These are phyloP conservation scores for Pelecanus crispus DNA, from an alignment of 2,113 vertebrate species.

Conservation along the genomic window DNA sequence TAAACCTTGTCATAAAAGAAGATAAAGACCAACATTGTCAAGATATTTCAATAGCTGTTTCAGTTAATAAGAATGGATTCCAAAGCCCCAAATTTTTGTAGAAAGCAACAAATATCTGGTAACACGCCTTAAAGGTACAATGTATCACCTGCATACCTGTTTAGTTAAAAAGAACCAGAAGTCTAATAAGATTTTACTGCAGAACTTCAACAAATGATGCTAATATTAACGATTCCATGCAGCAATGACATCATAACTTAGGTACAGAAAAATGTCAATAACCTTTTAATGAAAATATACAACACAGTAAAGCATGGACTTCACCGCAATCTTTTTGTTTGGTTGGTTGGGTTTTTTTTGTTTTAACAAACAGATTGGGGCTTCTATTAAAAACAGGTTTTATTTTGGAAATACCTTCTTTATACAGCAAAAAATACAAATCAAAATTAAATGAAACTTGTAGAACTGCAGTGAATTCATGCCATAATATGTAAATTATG, in stretches of 20 bases:
- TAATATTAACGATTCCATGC: background rate
- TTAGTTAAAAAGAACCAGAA: background rate
- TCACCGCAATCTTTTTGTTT: background rate
- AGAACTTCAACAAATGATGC: background rate
- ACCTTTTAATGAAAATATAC: conserved; percentile 20
- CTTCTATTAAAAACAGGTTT: background rate
- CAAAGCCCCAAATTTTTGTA: background rate
- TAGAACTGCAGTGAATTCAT: conserved; percentile 49
- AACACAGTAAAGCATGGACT: conserved; percentile 10
- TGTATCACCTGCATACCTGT: background rate
- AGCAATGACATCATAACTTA: background rate
- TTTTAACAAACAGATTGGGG: background rate
- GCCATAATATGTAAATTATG: conserved; percentile 27
- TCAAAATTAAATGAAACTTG: background rate
- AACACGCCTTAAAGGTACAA: background rate
- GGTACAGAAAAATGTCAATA: background rate
- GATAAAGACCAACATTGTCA: background rate
- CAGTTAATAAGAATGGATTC: background rate
- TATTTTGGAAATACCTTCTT: background rate
- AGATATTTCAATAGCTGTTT: background rate
- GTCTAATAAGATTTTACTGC: background rate
- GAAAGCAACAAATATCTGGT: background rate
- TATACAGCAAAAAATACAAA: background rate
- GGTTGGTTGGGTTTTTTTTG: background rate
- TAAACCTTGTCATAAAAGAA: background rate